These are phyloP conservation scores for Rostratula benghalensis DNA, from an alignment of 2,113 vertebrate species.

Conservation along the genomic window DNA sequence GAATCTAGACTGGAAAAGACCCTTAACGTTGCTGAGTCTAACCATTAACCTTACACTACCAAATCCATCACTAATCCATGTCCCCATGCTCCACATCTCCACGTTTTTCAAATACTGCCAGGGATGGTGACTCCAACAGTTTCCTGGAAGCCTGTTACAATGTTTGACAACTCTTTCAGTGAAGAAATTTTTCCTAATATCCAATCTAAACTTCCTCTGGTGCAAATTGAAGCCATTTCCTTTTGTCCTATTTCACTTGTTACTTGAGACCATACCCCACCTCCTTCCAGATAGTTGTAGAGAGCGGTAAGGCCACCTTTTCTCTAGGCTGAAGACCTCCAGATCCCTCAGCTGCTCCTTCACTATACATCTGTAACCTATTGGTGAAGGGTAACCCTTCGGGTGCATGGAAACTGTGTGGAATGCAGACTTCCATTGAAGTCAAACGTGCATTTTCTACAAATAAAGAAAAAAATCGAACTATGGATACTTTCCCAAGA, in stretches of 20 bases:
- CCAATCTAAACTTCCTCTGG: not conserved
- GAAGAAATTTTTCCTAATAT: not conserved
- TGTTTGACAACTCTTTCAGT: rapidly evolving
- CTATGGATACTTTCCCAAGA: not conserved
- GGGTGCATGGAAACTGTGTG: too few relatives aligned
- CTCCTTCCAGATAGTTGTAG: not conserved
- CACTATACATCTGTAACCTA: not conserved
- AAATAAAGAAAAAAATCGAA: not conserved
- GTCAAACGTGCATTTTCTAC: not conserved
- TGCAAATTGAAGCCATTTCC: rapidly evolving
- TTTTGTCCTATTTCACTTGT: not conserved
- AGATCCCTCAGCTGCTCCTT: not conserved
- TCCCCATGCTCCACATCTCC: not conserved
- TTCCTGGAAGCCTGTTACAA: not conserved
- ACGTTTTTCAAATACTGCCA: rapidly evolving
- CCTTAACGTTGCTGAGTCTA: not conserved
- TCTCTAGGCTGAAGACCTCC: not conserved
- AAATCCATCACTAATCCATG: not conserved
- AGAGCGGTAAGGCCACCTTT: not conserved
- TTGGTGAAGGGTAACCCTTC: not conserved
- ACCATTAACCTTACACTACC: not conserved
- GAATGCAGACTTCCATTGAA: not conserved
- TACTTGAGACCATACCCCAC: rapidly evolving
- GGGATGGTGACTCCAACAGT: not conserved
- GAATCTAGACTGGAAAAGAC: not conserved